Conservation (phyloP, 1,140 invertebrate species). For the Parasteatoda tepidariorum region DNA sequence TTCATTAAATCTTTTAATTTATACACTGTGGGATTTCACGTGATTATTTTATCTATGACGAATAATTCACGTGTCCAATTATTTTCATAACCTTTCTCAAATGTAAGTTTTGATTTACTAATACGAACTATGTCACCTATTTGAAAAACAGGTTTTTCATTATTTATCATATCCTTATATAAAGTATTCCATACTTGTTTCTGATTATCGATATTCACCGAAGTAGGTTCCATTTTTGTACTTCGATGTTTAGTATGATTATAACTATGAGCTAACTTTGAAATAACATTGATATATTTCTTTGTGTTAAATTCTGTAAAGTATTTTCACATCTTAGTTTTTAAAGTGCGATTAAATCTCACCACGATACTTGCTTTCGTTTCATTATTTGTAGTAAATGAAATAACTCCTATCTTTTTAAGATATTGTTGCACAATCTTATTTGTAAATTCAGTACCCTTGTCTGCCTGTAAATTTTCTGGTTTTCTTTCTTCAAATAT, state of each 20-base stretch:
- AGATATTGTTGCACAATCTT: no score
- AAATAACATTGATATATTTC: constrained; percentile 68
- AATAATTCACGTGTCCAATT: constrained; percentile 58
- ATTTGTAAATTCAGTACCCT: constrained; percentile 59
- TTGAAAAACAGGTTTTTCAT: constrained; percentile 56
- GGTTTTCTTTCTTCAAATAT: no score
- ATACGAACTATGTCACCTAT: constrained; percentile 64
- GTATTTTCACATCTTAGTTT: constrained; percentile 63
- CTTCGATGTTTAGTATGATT: constrained; percentile 69
- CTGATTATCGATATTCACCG: constrained; percentile 67
- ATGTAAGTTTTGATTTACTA: constrained; percentile 30
- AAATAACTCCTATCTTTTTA: constrained; percentile 67
- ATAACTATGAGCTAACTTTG: constrained; percentile 67
- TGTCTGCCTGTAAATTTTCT: constrained; percentile 16
- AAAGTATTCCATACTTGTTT: constrained; percentile 29
- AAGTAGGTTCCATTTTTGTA: constrained; percentile 67
- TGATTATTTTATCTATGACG: constrained; percentile 3
- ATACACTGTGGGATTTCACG: constrained; percentile 9
- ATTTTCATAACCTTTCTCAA: constrained; percentile 58
- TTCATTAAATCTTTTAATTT: constrained; percentile 19
- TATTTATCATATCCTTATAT: background rate
- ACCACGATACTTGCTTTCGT: constrained; percentile 70
- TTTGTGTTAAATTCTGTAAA: constrained; percentile 68
- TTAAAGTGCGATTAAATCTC: constrained; percentile 70
- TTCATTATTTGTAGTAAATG: constrained; percentile 68